These are phyloP conservation scores for Daphoenositta chrysoptera DNA, from an alignment of 2,113 vertebrate species.

Conservation along the genomic window DNA sequence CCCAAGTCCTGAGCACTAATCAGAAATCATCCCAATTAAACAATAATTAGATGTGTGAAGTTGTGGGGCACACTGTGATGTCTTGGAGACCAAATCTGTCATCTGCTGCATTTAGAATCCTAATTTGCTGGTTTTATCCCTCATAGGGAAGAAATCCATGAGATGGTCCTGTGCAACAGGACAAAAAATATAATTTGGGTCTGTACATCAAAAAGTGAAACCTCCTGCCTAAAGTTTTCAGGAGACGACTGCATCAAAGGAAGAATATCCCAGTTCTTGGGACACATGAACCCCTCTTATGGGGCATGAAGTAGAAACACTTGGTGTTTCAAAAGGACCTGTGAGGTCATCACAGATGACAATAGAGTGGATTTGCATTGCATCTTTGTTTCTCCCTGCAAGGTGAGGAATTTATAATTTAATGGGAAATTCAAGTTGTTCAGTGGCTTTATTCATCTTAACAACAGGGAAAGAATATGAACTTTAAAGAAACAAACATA, in stretches of 20 bases:
- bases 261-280: background rate
- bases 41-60: background rate
- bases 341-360: background rate
- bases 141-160: background rate
- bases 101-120: background rate
- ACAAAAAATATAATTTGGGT: background rate
- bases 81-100: background rate
- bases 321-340: background rate
- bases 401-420: background rate
- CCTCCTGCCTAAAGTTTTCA: background rate
- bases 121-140: background rate
- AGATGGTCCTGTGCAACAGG: background rate
- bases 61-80: background rate
- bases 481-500: background rate
- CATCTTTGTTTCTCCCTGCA: background rate
- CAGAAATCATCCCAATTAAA: background rate
- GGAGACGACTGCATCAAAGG: background rate
- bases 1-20: background rate
- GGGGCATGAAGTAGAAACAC: background rate
- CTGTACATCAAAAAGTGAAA: background rate
- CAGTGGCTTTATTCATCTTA: background rate
- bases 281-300: background rate
- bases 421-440: background rate
- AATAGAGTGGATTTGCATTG: background rate
- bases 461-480: background rate